Evolutionary conservation across 1,140 invertebrate species (phyloP), one percentile per base, ranked within the genome.

Genomic region (Platyscapa corneri): DNA sequence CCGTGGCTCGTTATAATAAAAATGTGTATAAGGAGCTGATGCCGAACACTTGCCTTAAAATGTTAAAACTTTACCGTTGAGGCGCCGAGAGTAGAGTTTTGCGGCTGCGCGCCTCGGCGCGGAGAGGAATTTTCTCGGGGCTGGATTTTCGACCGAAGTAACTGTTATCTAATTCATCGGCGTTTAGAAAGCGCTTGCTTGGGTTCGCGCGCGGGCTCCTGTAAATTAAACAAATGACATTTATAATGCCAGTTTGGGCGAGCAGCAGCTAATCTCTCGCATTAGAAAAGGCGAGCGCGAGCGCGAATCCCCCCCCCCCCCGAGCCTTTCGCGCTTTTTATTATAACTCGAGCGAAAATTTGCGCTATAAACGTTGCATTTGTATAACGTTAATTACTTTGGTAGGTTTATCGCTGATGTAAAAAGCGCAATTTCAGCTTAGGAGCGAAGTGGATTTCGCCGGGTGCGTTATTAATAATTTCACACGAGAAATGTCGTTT

Each of bases 371-470:
- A 42, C n/a, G 12, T 27, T 20, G 37, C 39, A 42, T 74, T 42
- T 3, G 27, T n/a, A n/a, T n/a, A 74, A 42, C 23, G 16, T 70
- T 70, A 37, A 70, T 70, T 37, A 37, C 32, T 37, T 37, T 42
- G 20, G 20, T 42, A n/a, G 12, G 3, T 39, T 42, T 42, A 42
- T 74, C n/a, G 7, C 18, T 16, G 23, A 42, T 23, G 23, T 74
- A n/a, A 74, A 74, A 74, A 42, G 37, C 42, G 12, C n/a, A 74
- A 74, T 74, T 74, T n/a, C 30, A 27, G 56, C n/a, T n/a, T 34
- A 46, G 23, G 72, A 23, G 39, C 64, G 76, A 72, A 83, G 27
- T 53, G 20, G 72, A 83, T 84, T 84, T 82, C 80, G 56, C 53
- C 30, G 18, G 30, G 18, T 34, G 30, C n/a, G 30, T 42, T 49